Evolutionary conservation across 2,113 vertebrate species (phyloP).

Genomic region (Empidonax traillii): DNA sequence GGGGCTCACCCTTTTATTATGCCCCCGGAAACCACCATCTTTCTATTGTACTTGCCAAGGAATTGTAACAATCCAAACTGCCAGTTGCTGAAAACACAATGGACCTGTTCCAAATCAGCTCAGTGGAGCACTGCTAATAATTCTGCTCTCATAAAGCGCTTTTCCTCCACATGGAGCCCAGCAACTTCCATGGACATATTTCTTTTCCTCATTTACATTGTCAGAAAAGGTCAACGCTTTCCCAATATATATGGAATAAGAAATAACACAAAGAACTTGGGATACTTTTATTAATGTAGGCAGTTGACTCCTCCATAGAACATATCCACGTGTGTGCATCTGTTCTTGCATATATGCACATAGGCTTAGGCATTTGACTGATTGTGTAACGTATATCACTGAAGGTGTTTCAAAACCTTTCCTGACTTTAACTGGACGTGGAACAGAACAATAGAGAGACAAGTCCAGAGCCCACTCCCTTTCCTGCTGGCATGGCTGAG

Average conservation of each 20-base stretch:
- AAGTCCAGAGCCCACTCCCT: background rate
- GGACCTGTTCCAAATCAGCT: constrained; percentile 29
- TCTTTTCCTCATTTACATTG: background rate
- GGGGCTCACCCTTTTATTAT: constrained; percentile 30
- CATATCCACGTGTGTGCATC: background rate
- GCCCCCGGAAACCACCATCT: constrained; percentile 30
- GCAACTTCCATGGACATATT: background rate
- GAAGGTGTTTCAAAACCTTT: background rate
- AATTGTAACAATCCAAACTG: constrained; percentile 43
- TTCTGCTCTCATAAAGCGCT: background rate
- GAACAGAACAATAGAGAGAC: background rate
- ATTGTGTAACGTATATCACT: background rate
- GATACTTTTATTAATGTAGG: background rate
- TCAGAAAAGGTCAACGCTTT: background rate
- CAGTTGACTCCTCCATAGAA: background rate
- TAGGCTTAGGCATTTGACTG: background rate
- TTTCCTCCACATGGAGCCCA: background rate
- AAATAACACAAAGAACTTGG: background rate
- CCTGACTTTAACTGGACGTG: background rate
- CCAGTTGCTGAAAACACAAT: constrained; percentile 53
- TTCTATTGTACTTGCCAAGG: constrained; percentile 52
- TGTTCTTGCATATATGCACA: fast-evolving
- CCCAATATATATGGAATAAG: background rate
- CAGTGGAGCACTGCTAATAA: background rate
- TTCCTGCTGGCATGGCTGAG: background rate